Evolutionary conservation across 2,888 invertebrate genomes (phyloP).

Genomic region (Frankliniella intonsa): DNA sequence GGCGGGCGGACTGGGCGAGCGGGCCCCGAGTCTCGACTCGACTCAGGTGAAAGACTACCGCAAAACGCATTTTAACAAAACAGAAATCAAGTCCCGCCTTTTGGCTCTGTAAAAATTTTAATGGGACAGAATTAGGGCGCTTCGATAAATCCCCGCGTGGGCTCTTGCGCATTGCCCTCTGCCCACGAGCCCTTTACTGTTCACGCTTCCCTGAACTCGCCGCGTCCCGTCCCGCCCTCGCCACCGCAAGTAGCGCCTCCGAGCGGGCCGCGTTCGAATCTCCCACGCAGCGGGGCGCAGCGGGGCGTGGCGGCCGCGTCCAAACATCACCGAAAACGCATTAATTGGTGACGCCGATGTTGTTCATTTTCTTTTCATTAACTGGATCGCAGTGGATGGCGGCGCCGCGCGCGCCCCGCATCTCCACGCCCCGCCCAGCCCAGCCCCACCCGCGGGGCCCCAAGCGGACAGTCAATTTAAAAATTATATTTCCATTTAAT

Average conservation of each 20-base stretch:
- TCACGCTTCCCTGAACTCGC: neutral
- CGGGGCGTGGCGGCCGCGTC: neutral
- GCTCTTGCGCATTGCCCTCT: neutral
- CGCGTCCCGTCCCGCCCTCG: neutral
- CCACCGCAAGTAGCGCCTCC: neutral
- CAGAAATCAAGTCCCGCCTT: neutral
- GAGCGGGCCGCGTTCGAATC: no score
- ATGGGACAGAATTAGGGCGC: no score
- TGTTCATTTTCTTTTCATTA: slow-evolving; percentile 5
- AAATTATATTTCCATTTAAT: no score
- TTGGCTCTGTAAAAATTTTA: no score
- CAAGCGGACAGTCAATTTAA: no score
- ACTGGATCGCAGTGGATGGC: neutral
- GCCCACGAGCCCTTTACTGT: neutral
- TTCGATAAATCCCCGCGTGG: no score
- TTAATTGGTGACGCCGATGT: slow-evolving; percentile 15
- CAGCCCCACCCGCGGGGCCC: neutral
- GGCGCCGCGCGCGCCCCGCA: neutral
- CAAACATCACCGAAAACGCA: neutral
- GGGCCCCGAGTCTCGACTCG: no score
- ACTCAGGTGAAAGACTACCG: neutral
- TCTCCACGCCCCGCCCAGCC: neutral
- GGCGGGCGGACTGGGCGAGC: no score
- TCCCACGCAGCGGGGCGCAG: neutral
- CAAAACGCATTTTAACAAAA: neutral